Evolutionary conservation across 2,888 invertebrate species (phyloP).

Genomic region (Ypsolopha sequella): DNA sequence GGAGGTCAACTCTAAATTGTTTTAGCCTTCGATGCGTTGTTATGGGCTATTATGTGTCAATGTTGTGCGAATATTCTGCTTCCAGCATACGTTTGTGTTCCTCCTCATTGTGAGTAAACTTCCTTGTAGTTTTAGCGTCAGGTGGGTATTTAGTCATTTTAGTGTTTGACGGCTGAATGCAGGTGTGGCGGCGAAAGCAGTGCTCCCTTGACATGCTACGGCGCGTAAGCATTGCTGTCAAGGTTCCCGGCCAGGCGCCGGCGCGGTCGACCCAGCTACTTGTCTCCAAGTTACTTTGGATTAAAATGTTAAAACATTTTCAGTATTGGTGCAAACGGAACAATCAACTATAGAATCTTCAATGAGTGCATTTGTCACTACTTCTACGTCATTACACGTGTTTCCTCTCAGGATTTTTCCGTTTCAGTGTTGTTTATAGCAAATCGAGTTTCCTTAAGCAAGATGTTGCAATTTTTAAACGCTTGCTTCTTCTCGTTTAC

Average conservation of each 20-base stretch:
- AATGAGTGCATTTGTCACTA: too few relatives aligned
- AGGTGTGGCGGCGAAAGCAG: slow-evolving; percentile 68
- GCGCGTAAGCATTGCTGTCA: slow-evolving; percentile 68
- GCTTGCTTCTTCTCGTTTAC: too few relatives aligned
- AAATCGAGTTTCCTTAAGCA: too few relatives aligned
- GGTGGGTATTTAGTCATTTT: slow-evolving; percentile 6
- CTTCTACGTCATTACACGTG: too few relatives aligned
- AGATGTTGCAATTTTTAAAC: too few relatives aligned
- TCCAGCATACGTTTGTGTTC: slow-evolving; percentile 21
- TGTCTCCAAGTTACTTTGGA: not conserved
- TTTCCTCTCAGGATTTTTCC: too few relatives aligned
- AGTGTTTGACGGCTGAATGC: slow-evolving; percentile 31
- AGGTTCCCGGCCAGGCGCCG: slow-evolving; percentile 32
- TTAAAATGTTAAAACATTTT: too few relatives aligned
- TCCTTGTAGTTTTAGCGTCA: not conserved
- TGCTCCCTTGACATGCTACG: slow-evolving; percentile 68
- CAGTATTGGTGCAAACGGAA: too few relatives aligned
- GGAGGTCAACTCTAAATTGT: slow-evolving; percentile 41
- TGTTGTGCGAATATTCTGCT: slow-evolving; percentile 38
- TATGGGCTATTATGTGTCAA: slow-evolving; percentile 42
- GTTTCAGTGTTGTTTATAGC: too few relatives aligned
- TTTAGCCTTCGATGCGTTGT: slow-evolving; percentile 43
- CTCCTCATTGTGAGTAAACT: slow-evolving; percentile 16
- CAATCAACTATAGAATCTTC: too few relatives aligned
- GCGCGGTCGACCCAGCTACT: not conserved